Base-by-base conservation (phyloP, 2,113 vertebrate genomes). In the Globicephala melas region DNA sequence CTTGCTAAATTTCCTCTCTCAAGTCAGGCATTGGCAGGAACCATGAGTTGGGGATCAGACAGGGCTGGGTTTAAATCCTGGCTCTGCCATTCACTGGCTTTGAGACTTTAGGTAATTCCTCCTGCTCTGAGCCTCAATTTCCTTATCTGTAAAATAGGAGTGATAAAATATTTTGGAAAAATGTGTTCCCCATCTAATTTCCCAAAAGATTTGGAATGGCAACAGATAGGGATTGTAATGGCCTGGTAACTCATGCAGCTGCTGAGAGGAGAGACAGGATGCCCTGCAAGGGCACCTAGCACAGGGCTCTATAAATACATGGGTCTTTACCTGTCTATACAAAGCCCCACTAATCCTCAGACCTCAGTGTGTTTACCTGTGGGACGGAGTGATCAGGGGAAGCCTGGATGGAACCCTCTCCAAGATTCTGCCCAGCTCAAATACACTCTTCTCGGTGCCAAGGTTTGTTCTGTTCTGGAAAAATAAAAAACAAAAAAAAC, bases 241-340 rank as follows among this genome's bases (percentile, higher is more conserved):
- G 62, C 62, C 74, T 5, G 3, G 36, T 65, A 53, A 70, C 31
- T 87, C 68, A 47, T 1, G 50, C 1, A 38, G 74, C 44, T 55
- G 15, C 25, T 6, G 38, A 70, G 20, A 62, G 33, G 68, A 38
- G 0, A 47, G 23, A 25, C 6, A 36, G 36, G 80, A 23, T 2
- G 5, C 10, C 4, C 21, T 1, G 2, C 4, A 3, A 47, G 13
- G 23, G 5, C 36, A 50, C 17, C 31, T 2, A 13, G 17, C 5
- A 1, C 3, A 5, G 28, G 3, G 33, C 7, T n/a, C 74, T 60
- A 9, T 31, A 83, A 31, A 53, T 14, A 10, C 6, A 1, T 0
- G 1, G 21, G 5, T 33, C 47, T 53, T 60, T 17, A 67, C 1
- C 25, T 21, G 6, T 38, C 71, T 18, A 41, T 8, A 31, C 13